Evolutionary conservation across 1,140 invertebrate genomes (phyloP), one percentile per base, ranked within the genome.

Genomic region (Hyles vespertilio): DNA sequence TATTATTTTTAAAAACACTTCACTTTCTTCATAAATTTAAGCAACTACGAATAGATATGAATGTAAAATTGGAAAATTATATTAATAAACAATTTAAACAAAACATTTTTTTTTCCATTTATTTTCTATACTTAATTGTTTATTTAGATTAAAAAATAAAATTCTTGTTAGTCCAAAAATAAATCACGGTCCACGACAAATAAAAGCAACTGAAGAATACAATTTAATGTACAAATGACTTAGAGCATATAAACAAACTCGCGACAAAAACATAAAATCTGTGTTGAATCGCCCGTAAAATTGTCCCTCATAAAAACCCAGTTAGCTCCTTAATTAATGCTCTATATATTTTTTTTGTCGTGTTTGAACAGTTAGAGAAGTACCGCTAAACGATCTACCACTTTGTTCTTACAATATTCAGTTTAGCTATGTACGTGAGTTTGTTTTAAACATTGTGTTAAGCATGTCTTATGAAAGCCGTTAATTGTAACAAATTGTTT

Each of bases 261-360:
- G 36, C 36, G 40, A 48, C 51, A 69, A 69, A 74, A 70, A 62
- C 58, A 55, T 56, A 54, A 72, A 72, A 83, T 82, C 76, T 77
- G 75, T 81, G 78, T 80, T 80, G 69, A 74, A 52, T 72, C 61
- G 63, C 76, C 59, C 84, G 82, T 84, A 77, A 83, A 84, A 87
- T 82, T 84, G 77, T 74, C 53, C 12, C 45, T 32, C 57, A 63
- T 69, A 84, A 84, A 82, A 82, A 83, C 48, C 57, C 32, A 43
- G 43, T 72, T 66, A 70, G 53, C 64, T 57, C 53, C 67, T 56
- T 74, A 77, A 81, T 79, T 74, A 77, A 71, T 72, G 68, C 67
- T 61, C 69, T 70, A 71, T 67, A 70, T 76, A 69, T 71, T 61
- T 47, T 77, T 74, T 78, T 79, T 72, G 67, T 72, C 70, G 69